Base-by-base conservation (phyloP, 2,888 invertebrate species). In the Diplolepis rosae region DNA sequence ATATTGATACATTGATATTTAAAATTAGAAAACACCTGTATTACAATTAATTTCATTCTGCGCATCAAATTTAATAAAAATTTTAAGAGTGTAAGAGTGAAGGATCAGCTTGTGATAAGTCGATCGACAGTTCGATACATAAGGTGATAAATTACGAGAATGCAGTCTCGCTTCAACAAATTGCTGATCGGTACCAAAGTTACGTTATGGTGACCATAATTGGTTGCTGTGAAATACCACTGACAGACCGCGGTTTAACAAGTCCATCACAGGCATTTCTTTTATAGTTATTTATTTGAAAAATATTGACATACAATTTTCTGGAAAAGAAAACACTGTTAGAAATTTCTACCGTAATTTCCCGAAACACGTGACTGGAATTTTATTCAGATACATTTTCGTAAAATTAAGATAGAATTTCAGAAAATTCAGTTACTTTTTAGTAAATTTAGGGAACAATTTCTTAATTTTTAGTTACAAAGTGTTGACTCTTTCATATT, bases 181-280 rank as follows among this genome's bases (percentile, higher is more conserved):
- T 48, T 66, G 48, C 32, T 50, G 48, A 65, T 39, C 65, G 28
- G 42, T 45, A 30, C 28, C 54, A 13, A 30, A 22, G 24, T 54
- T 54, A 54, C 54, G 65, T 42, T 65, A 24, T 45, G 28, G 24
- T 42, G 65, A 65, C 45, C 65, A 50, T 66, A 66, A 66, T 66
- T 66, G 66, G 48, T n/a, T 15, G n/a, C 48, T 5, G 66, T 66
- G 66, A 66, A 66, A 66, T 66, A 66, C 66, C 66, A 30, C 66
- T 66, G 66, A 66, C 66, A 66, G 27, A 30, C 66, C 30, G 27
- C 11, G 22, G 42, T 48, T 66, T 66, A 66, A 66, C 48, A 45
- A 48, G 9, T 66, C 48, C 48, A 65, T 65, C 45, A 45, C 22
- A 32, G 22, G 24, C n/a, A 66, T 65, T 66, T 66, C 28, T 28